A percentile compares a stretch with the other conserved stretches of the same genome.
phyloP scores from a whole-genome alignment of 2,797 vertebrate genomes.

The Cyprinella venusta region DNA sequence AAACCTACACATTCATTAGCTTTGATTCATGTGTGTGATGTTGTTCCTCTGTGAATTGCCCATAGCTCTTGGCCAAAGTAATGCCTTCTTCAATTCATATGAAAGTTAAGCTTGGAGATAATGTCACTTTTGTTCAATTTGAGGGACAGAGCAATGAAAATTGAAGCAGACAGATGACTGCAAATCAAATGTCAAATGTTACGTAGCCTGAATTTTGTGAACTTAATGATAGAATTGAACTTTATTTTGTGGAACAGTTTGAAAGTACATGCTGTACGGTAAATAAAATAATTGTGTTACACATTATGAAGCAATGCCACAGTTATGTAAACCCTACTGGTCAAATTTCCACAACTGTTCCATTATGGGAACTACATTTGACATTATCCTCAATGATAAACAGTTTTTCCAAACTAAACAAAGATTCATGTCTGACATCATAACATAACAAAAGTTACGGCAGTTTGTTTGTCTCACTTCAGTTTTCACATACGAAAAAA shows the following conservation, averaged over 20 bases:
- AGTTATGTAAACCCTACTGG: not conserved
- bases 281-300: not conserved
- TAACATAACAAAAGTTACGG: not conserved
- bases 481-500: not conserved
- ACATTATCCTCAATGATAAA: not conserved
- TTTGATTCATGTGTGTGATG: conserved; percentile 13
- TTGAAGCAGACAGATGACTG: not conserved
- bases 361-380: conserved; percentile 7
- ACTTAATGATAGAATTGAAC: not conserved
- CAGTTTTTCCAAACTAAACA: conserved; percentile 16
- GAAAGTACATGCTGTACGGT: not conserved
- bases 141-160: not conserved
- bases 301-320: not conserved
- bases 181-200: conserved; percentile 2
- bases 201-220: not conserved
- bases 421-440: not conserved
- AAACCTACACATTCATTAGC: conserved; percentile 26
- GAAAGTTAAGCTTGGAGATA: conserved; percentile 11
- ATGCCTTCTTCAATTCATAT: not conserved
- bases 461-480: not conserved
- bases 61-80: not conserved
- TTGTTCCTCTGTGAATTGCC: not conserved
- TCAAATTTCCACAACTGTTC: not conserved
- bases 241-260: conserved; percentile 9
- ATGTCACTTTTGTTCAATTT: not conserved